phyloP scores from a whole-genome alignment of 2,113 vertebrate genomes.

The Pleuronectes platessa region DNA sequence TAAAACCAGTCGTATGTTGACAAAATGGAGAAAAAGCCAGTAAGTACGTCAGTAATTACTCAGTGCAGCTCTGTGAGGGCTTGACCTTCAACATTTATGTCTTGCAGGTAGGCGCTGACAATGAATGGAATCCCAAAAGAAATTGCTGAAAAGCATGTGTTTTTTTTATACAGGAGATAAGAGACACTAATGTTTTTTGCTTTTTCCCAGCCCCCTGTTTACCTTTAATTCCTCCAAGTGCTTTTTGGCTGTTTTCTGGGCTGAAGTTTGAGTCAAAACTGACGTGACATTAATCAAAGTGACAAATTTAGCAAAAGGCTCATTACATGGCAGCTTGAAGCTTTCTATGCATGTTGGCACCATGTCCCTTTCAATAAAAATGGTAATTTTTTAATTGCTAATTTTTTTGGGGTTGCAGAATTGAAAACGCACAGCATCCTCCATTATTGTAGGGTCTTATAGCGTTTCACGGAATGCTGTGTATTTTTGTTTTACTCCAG shows the following conservation, averaged over 20 bases:
- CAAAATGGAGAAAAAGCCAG: slow-evolving; percentile 6
- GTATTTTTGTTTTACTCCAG: not conserved
- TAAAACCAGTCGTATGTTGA: not conserved
- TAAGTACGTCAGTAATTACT: not conserved
- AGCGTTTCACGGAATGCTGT: not conserved
- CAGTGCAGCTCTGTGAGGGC: not conserved
- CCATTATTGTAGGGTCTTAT: not conserved
- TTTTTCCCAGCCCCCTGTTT: not conserved
- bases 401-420: not conserved
- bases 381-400: not conserved
- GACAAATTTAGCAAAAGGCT: not conserved
- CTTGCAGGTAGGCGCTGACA: not conserved
- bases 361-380: not conserved
- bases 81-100: slow-evolving; percentile 7
- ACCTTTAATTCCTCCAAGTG: not conserved
- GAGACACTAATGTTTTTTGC: not conserved
- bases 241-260: not conserved
- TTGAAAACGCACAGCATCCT: not conserved
- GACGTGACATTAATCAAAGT: slow-evolving; percentile 3
- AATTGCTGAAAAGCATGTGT: not conserved
- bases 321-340: not conserved
- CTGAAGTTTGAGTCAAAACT: not conserved
- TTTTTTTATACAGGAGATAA: not conserved
- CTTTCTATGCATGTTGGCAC: not conserved
- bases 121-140: not conserved